Percentiles rank a stretch among this genome's conserved stretches.
These are phyloP conservation scores for Noctilio leporinus DNA, from an alignment of 2,113 vertebrate species.

Conservation along the genomic window DNA sequence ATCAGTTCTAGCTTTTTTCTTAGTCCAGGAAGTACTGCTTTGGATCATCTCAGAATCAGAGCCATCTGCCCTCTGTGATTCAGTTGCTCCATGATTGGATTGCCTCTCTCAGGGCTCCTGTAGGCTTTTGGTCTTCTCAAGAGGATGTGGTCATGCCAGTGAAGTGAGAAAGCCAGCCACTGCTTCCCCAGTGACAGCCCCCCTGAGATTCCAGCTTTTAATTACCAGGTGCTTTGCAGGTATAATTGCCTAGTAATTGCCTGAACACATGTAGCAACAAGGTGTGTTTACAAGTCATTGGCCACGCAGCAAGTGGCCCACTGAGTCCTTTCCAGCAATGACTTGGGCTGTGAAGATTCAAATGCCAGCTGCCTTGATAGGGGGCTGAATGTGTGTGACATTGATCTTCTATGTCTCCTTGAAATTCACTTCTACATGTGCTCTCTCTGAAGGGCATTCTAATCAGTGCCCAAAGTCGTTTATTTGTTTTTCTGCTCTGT, in stretches of 20 bases:
- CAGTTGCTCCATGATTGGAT: background rate
- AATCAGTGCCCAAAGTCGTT: background rate
- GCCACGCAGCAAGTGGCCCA: background rate
- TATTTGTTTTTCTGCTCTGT: background rate
- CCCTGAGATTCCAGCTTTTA: background rate
- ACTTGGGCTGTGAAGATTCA: background rate
- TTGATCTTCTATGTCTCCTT: background rate
- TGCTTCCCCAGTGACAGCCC: background rate
- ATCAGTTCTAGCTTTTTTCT: background rate
- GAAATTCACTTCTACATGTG: background rate
- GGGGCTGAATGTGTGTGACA: background rate
- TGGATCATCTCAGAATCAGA: background rate
- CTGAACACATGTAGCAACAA: background rate
- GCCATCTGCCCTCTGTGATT: background rate
- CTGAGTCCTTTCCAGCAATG: background rate
- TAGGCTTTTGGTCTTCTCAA: background rate
- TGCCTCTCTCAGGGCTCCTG: background rate
- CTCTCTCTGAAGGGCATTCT: background rate
- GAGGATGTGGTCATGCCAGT: background rate
- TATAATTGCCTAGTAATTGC: constrained; percentile 29
- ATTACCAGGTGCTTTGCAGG: background rate
- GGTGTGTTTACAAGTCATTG: constrained; percentile 23
- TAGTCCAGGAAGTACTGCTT: background rate
- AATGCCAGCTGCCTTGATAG: background rate
- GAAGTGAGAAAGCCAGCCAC: background rate